Percentiles rank a stretch among this genome's conserved stretches.
These are phyloP conservation scores for Eupsilia transversa DNA, from an alignment of 2,888 invertebrate species.

Conservation along the genomic window DNA sequence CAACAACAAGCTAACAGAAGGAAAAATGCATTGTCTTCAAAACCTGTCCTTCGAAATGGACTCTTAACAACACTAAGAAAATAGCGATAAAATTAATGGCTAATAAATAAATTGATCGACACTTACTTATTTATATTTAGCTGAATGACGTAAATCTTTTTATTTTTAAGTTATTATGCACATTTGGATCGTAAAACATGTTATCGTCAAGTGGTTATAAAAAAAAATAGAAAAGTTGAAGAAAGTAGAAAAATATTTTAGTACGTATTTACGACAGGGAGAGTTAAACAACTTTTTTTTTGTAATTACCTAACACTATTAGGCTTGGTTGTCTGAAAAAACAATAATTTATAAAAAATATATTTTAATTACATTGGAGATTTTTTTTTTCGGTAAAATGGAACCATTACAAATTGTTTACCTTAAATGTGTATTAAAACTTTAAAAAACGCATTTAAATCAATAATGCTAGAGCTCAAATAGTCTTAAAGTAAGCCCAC, in stretches of 20 bases:
- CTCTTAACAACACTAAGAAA: not conserved
- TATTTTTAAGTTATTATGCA: not conserved
- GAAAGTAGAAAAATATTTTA: constrained; percentile 2
- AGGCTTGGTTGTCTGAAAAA: no score
- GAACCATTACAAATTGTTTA: not conserved
- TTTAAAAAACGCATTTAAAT: not conserved
- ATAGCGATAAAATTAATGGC: not conserved
- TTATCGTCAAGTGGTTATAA: constrained; percentile 2
- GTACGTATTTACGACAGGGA: no score
- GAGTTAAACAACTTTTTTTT: not conserved
- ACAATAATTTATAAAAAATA: no score
- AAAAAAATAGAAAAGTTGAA: not conserved
- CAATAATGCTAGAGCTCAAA: not conserved
- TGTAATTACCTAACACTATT: no score
- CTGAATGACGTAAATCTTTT: constrained; percentile 4
- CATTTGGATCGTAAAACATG: constrained; percentile 1
- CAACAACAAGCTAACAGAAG: no score
- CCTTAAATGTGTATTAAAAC: not conserved
- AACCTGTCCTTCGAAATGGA: constrained; percentile 4
- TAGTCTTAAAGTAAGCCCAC: constrained; percentile 22
- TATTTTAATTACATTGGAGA: not conserved
- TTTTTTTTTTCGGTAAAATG: not conserved
- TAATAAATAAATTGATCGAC: constrained; percentile 3
- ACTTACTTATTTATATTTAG: not conserved
- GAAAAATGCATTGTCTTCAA: not conserved